Percentiles rank a stretch among this genome's conserved stretches.
Conservation (phyloP, 2,797 vertebrate species). For the Lutjanus campechanus region DNA sequence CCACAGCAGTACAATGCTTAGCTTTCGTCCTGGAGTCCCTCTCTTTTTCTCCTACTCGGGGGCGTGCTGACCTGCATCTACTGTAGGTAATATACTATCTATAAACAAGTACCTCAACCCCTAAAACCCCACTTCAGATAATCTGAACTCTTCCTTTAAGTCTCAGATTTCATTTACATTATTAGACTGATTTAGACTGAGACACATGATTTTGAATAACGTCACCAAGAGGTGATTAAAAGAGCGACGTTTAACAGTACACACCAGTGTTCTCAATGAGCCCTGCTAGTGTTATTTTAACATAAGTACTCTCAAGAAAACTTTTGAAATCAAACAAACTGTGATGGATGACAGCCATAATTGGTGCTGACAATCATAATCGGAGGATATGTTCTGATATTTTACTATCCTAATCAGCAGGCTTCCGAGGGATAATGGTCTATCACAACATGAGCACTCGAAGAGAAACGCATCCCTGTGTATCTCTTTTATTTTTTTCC, state of each 20-base stretch:
- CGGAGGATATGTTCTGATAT: constrained; percentile 44
- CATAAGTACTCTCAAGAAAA: constrained; percentile 31
- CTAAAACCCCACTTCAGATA: too few relatives aligned
- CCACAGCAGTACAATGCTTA: too few relatives aligned
- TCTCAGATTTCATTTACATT: constrained; percentile 13
- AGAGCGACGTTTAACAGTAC: not conserved
- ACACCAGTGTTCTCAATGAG: not conserved
- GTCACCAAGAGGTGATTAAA: constrained; percentile 6
- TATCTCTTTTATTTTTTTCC: not conserved
- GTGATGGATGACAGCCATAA: constrained; percentile 54
- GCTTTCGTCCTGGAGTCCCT: too few relatives aligned
- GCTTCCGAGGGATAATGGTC: constrained; percentile 37
- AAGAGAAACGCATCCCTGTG: constrained; percentile 14
- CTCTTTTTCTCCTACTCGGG: too few relatives aligned
- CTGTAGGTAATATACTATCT: too few relatives aligned
- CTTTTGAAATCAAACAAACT: constrained; percentile 41
- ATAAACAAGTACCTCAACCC: too few relatives aligned
- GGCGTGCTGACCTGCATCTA: too few relatives aligned
- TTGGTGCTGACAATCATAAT: constrained; percentile 56
- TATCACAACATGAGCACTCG: constrained; percentile 17
- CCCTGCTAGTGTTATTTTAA: constrained; percentile 3
- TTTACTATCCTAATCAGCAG: constrained; percentile 53
- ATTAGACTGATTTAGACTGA: constrained; percentile 1
- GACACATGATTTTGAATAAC: constrained; percentile 17
- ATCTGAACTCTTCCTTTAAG: not conserved